Conservation (phyloP, 2,113 vertebrate genomes). For the Cynoglossus semilaevis region DNA sequence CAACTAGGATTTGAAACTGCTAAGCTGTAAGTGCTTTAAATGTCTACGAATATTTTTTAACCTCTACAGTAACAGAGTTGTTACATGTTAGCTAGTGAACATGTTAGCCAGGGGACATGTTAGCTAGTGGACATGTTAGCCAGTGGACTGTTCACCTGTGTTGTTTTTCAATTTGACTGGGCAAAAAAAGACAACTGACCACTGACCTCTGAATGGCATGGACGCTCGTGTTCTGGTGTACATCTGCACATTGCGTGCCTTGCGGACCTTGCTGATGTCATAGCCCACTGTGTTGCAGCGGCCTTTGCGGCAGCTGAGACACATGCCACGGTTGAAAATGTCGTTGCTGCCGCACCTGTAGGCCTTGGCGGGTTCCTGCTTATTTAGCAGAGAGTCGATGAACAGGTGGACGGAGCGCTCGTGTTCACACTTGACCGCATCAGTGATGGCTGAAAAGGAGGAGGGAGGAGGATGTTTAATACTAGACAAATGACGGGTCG, state of each 20-base stretch:
- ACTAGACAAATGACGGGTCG: background rate
- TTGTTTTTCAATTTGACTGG: background rate
- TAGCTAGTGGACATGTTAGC: no score
- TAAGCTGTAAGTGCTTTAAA: no score
- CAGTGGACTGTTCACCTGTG: no score
- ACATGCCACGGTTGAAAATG: conserved; percentile 75
- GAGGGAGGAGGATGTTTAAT: background rate
- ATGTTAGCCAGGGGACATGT: no score
- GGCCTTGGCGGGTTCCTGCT: conserved; percentile 59
- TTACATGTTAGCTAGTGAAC: no score
- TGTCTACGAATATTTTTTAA: no score
- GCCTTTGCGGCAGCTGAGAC: conserved; percentile 73
- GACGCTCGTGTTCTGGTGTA: conserved; percentile 76
- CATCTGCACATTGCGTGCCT: conserved; percentile 65
- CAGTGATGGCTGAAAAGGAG: conserved; percentile 62
- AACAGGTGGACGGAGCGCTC: conserved; percentile 79
- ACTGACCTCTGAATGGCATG: conserved; percentile 80
- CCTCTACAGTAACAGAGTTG: no score
- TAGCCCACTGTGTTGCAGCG: conserved; percentile 78
- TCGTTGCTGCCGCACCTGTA: conserved; percentile 72
- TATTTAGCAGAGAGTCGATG: conserved; percentile 77
- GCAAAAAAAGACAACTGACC: background rate
- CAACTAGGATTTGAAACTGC: no score
- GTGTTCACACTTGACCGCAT: conserved; percentile 77
- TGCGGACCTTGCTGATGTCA: conserved; percentile 64